Percentiles rank a stretch among this genome's conserved stretches.
phyloP scores from a whole-genome alignment of 2,888 invertebrate species.

The Philereme transversata region DNA sequence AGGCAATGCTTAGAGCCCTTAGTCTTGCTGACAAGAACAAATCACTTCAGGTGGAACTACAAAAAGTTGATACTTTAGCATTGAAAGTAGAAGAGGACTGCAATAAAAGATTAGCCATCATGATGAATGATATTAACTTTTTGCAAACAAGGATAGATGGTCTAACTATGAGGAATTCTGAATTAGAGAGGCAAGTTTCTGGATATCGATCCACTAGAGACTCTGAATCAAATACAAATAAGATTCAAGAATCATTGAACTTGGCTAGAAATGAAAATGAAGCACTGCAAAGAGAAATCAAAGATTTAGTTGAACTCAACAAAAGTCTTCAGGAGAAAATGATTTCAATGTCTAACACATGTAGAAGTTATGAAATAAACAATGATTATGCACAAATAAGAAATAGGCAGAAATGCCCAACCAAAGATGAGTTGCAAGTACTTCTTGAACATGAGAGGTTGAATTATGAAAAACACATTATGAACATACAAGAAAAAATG shows the following conservation, averaged over 20 bases:
- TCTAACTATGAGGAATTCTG: slow-evolving; percentile 66
- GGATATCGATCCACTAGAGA: slow-evolving; percentile 47
- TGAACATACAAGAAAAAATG: slow-evolving; percentile 65
- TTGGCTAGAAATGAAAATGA: slow-evolving; percentile 66
- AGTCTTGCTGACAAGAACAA: slow-evolving; percentile 89
- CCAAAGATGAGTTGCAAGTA: slow-evolving; percentile 67
- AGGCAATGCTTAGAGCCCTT: slow-evolving; percentile 91
- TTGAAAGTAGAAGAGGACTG: slow-evolving; percentile 90
- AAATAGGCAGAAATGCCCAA: slow-evolving; percentile 55
- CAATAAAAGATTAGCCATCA: slow-evolving; percentile 86
- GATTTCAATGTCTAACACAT: slow-evolving; percentile 53
- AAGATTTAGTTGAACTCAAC: slow-evolving; percentile 75
- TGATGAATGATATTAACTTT: slow-evolving; percentile 84
- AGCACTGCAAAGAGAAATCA: slow-evolving; percentile 72
- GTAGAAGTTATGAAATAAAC: slow-evolving; percentile 46
- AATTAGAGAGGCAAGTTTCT: slow-evolving; percentile 85
- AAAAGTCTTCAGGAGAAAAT: slow-evolving; percentile 77
- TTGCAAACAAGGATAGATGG: slow-evolving; percentile 83
- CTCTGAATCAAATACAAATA: slow-evolving; percentile 41
- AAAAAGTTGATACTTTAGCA: slow-evolving; percentile 89
- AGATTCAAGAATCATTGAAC: slow-evolving; percentile 57
- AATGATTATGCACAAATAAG: slow-evolving; percentile 42
- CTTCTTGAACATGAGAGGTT: slow-evolving; percentile 72
- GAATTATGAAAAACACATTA: slow-evolving; percentile 71
- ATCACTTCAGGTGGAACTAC: slow-evolving; percentile 87